A percentile compares a stretch with the other conserved stretches of the same genome.
These are phyloP conservation scores for Hoplias malabaricus DNA, from an alignment of 2,113 vertebrate genomes.

Conservation along the genomic window DNA sequence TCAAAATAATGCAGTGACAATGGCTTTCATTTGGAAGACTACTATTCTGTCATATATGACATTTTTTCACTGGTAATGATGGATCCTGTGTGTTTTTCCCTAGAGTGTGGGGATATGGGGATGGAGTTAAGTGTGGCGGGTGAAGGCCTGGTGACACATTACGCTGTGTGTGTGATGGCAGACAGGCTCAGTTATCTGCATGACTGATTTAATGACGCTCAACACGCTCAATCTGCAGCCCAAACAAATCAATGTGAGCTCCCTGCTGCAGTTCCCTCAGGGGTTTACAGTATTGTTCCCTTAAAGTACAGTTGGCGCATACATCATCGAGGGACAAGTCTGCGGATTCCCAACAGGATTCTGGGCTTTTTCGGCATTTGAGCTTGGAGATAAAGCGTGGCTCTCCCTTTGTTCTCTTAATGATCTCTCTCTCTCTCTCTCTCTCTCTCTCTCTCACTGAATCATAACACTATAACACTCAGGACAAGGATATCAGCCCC, in stretches of 20 bases:
- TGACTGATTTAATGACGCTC: slow-evolving; percentile 48
- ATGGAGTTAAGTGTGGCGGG: background rate
- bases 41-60: too few species aligned
- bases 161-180: slow-evolving; percentile 3
- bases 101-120: too few species aligned
- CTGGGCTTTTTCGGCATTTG: background rate
- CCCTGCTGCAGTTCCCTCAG: slow-evolving; percentile 35
- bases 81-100: too few species aligned
- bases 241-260: slow-evolving; percentile 41
- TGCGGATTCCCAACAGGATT: background rate
- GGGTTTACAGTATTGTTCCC: background rate
- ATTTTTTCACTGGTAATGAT: too few species aligned
- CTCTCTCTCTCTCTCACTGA: background rate
- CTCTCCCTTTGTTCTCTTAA: slow-evolving; percentile 1
- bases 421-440: background rate
- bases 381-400: background rate
- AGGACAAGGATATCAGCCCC: background rate
- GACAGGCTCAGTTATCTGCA: slow-evolving; percentile 39
- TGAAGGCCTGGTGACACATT: background rate
- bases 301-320: background rate
- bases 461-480: background rate
- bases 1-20: too few species aligned
- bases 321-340: background rate
- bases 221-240: slow-evolving; percentile 37
- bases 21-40: too few species aligned